Percentiles rank a stretch among this genome's conserved stretches.
These are phyloP conservation scores for Harpalus rufipes DNA, from an alignment of 2,888 invertebrate genomes.

Conservation along the genomic window DNA sequence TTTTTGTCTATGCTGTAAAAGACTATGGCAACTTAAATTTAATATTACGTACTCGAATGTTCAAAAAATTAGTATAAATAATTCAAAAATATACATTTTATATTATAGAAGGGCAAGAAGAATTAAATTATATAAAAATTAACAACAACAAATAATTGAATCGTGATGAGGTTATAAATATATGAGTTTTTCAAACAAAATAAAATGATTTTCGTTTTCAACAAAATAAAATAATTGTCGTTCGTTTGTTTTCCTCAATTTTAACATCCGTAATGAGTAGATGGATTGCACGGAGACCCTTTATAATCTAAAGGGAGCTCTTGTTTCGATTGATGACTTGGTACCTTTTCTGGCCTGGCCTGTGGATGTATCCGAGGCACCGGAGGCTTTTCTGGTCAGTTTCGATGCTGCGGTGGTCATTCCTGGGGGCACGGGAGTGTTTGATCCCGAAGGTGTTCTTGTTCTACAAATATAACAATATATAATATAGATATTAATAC, in stretches of 20 bases:
- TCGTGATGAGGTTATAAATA: constrained; percentile 57
- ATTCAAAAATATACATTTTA: constrained; percentile 60
- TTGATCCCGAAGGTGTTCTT: constrained; percentile 88
- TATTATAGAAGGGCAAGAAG: constrained; percentile 61
- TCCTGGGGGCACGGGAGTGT: constrained; percentile 84
- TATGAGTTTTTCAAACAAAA: constrained; percentile 60
- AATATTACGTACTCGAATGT: constrained; percentile 62
- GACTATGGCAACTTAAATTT: constrained; percentile 67
- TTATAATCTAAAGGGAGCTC: constrained; percentile 88
- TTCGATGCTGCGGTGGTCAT: constrained; percentile 82
- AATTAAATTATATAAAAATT: constrained; percentile 61
- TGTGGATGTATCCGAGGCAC: constrained; percentile 83
- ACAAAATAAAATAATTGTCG: constrained; percentile 61
- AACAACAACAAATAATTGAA: constrained; percentile 59
- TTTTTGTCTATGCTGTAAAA: constrained; percentile 49
- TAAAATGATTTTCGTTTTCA: constrained; percentile 54
- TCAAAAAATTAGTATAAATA: constrained; percentile 60
- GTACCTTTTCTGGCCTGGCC: constrained; percentile 76
- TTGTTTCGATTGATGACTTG: constrained; percentile 78
- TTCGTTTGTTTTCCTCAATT: constrained; percentile 20
- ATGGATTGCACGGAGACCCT: constrained; percentile 68
- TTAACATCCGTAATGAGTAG: constrained; percentile 36
- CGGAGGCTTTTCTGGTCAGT: constrained; percentile 83
- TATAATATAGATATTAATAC: no score
- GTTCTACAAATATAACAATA: constrained; percentile 78